Base-by-base conservation (phyloP, 1,140 invertebrate genomes). In the Heliothis subflexa region DNA sequence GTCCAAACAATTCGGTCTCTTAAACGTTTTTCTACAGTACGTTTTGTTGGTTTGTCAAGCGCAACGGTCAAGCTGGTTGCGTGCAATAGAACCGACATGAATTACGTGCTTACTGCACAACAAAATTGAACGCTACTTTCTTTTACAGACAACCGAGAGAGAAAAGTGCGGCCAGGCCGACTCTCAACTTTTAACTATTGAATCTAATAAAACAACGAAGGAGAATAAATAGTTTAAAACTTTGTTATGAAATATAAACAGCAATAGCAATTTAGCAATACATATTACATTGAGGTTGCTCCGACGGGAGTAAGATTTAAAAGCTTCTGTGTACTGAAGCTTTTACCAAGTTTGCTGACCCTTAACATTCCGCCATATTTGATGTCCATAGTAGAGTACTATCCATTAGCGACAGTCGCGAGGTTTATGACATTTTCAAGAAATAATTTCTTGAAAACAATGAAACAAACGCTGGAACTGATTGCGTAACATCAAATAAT, bases 11-110 rank as follows among this genome's bases (percentile, higher is more conserved):
- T 16, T 45, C 16, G n/a, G 61, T 33, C 14, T 64, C 16, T 16
- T 9, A 66, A 21, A 47, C 5, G n/a, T 47, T 66, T 9, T 25
- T 16, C 16, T 21, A 47, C 40, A 47, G 62, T 25, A 25, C 21
- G 47, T 66, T 66, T 66, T 47, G 16, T 49, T 66, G 62, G 40
- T 40, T 21, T 66, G 62, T 49, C 62, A 66, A 47, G 62, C 62
- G 62, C 12, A 66, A 66, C 62, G 62, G 40, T 18, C 62, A 18
- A 47, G 62, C 16, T 21, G 33, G 28, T 40, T 59, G 55, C 55
- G 55, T 59, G 55, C 21, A 59, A 59, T 28, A 25, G 4, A 28
- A 66, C 40, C 40, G 18, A 47, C 62, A 47, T 12, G 40, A 66
- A 40, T 21, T 11, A 45, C 45, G 61, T 18, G 0, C 16, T 66